Evolutionary conservation across 2,888 invertebrate genomes (phyloP), one percentile per base, ranked within the genome.

Genomic region (Andrena haemorrhoa): DNA sequence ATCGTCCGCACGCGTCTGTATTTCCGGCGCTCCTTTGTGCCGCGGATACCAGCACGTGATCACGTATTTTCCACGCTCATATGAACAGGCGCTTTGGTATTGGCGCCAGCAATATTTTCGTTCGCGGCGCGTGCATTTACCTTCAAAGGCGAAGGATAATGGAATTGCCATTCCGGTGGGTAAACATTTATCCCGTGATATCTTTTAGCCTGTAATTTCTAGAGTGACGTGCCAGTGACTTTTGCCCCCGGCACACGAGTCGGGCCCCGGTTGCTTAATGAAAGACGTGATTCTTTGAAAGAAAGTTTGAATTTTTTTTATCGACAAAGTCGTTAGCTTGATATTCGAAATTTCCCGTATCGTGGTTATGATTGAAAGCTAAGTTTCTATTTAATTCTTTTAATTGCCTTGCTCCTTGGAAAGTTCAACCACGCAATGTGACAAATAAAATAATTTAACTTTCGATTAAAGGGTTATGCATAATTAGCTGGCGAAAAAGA

Each of bases 141-240:
- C 83, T 78, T 90, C 88, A 90, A 91, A 91, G 87, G 86, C 82
- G 71, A 78, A 68, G 82, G 81, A 89, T 91, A 90, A 91, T 90
- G 89, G 89, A 90, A 90, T 90, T 89, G 90, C 89, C 87, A 84
- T 90, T 89, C 86, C 78, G 81, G 66, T 78, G 79, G 65, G 80
- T 79, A 89, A 89, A 90, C 86, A 89, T 90, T 90, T 89, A 88
- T 83, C 76, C 75, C 74, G 29, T 75, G 73, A 86, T 88, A 85
- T 82, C 82, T 87, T 88, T 88, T 79, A 64, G 79, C 77, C 86
- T 85, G 84, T 88, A 90, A 89, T 89, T 89, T 86, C 76, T 83
- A 56, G 73, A 85, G 79, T 81, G 85, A 86, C 85, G 68, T 81
- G 79, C 76, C 72, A 20, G n/a, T 26, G 65, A 74, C 8, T 68